A percentile compares a stretch with the other conserved stretches of the same genome.
phyloP scores from a whole-genome alignment of 2,113 vertebrate species.

The Chaetodon auriga region DNA sequence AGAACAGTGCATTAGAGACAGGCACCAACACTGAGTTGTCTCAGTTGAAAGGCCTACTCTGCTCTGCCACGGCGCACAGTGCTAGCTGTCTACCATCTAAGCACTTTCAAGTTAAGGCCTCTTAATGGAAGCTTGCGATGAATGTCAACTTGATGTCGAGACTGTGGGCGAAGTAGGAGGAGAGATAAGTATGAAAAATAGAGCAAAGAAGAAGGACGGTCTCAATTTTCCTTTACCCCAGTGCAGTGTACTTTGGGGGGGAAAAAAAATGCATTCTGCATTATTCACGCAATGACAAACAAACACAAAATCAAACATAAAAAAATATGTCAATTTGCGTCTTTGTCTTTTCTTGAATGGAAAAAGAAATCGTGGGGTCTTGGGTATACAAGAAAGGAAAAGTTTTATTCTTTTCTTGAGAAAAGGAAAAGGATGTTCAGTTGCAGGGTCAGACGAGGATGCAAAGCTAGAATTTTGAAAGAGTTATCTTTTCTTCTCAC shows the following conservation, averaged over 20 bases:
- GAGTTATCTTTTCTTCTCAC: constrained; percentile 29
- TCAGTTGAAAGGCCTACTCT: constrained; percentile 33
- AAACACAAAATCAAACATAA: neutral
- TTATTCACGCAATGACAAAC: constrained; percentile 13
- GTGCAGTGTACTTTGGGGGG: neutral
- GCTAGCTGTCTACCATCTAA: constrained; percentile 1
- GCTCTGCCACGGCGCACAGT: constrained; percentile 20
- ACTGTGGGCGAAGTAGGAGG: constrained; percentile 9
- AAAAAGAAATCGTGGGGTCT: neutral
- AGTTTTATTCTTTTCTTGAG: constrained; percentile 1
- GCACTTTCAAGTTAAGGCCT: constrained; percentile 40
- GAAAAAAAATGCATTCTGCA: neutral
- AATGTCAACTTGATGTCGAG: constrained; percentile 34
- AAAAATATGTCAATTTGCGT: constrained; percentile 9
- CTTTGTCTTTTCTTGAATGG: neutral
- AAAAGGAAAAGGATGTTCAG: constrained; percentile 23
- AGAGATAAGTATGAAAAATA: constrained; percentile 34
- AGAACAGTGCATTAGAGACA: constrained; percentile 38
- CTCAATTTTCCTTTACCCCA: constrained; percentile 4
- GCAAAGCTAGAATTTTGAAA: constrained; percentile 7
- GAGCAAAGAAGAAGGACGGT: neutral
- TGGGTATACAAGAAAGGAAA: constrained; percentile 9
- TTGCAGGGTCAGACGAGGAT: constrained; percentile 19
- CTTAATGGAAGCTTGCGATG: constrained; percentile 49
- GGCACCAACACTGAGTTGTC: constrained; percentile 15